Evolutionary conservation across 2,888 invertebrate species (phyloP), one percentile per base, ranked within the genome.

Genomic region (Miltochrista miniata): DNA sequence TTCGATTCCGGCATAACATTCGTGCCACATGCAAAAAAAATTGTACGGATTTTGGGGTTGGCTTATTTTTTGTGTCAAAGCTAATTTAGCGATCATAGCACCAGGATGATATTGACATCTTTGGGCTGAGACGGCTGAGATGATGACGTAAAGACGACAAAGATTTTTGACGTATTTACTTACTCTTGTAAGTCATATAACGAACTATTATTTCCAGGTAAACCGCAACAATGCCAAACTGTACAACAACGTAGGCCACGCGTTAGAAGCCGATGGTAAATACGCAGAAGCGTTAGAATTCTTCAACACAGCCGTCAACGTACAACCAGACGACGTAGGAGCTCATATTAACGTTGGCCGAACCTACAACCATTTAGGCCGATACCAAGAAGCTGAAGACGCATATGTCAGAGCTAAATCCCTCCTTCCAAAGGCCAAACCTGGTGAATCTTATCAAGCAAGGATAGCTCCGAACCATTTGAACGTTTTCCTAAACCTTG

Each of bases 271-370:
- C 11, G 93, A 93, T 14, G 92, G 93, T 0, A 91, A 90, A 29
- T 95, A 93, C 69, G 85, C 87, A 1, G 97, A 98, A 79, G 98
- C 99, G 0, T 87, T 99, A 51, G 93, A 94, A 59, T 99, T 97
- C 89, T 98, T 98, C 84, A 95, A 97, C 77, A 96, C 97, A 71
- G 98, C 98, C 11, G 97, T 97, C 15, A 94, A 94, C 76, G 98
- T 98, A 8, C 99, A 99, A 85, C 96, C 96, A 11, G 98, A 98
- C 80, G 98, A 99, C 82, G 97, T 98, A 41, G 98, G 98, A 0
- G 98, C 98, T 5, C 98, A 98, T 82, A 98, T 99, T 69, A 99
- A 99, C 87, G 98, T 99, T 4, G 99, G 98, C 11, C 93, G 99
- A 59, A 98, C 98, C 0, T 98, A 96, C 86, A 98, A 98, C 85